Conservation (phyloP, 37 sponge, comb jelly and placozoan genomes). For the Agelas oroides region DNA sequence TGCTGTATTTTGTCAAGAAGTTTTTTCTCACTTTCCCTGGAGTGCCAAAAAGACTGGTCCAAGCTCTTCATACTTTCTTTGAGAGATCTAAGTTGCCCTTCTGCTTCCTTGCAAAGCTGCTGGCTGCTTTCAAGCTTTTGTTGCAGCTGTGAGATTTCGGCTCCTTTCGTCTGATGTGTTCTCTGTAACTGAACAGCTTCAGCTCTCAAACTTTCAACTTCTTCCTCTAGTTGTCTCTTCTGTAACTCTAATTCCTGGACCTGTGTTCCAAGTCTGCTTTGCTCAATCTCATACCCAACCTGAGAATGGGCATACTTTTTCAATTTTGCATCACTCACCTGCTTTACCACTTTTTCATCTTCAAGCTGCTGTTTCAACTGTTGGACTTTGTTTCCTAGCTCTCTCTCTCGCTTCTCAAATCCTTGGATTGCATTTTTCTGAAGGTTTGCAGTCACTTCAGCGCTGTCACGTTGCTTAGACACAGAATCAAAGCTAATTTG, state of each 20-base stretch:
- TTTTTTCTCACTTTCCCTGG: neutral
- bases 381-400: constrained; percentile 13
- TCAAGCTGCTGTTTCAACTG: constrained; percentile 27
- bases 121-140: constrained; percentile 44
- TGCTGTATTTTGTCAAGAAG: constrained; percentile 13
- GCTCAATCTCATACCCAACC: neutral
- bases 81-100: constrained; percentile 2
- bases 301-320: constrained; percentile 2
- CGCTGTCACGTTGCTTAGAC: neutral
- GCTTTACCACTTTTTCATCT: neutral
- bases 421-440: neutral
- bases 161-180: constrained; percentile 23
- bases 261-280: neutral
- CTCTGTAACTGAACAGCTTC: constrained; percentile 14
- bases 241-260: constrained; percentile 24
- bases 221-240: constrained; percentile 7
- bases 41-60: neutral
- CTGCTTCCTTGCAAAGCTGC: constrained; percentile 26
- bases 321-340: constrained; percentile 16
- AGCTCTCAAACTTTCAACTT: constrained; percentile 21
- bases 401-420: neutral
- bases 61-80: constrained; percentile 2
- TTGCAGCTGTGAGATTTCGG: constrained; percentile 33
- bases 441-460: neutral
- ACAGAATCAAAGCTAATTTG: constrained; percentile 32